Percentiles rank a stretch among this genome's conserved stretches.
Conservation (phyloP, 2,888 invertebrate genomes). For the Dryobotodes eremita region DNA sequence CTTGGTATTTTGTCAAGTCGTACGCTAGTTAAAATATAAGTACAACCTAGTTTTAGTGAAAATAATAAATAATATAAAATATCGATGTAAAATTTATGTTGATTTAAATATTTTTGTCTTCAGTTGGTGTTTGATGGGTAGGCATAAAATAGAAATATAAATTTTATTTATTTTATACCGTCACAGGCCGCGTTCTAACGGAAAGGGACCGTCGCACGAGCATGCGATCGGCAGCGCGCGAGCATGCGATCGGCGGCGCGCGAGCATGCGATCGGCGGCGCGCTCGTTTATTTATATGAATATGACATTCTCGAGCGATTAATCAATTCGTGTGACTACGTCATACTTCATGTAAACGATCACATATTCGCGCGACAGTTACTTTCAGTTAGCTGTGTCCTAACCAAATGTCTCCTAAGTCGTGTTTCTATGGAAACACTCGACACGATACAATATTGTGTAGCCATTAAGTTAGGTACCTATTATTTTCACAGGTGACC, state of each 20-base stretch:
- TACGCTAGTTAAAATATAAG: too few relatives aligned
- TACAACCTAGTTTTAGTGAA: too few relatives aligned
- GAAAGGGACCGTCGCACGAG: too few relatives aligned
- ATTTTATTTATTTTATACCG: not conserved
- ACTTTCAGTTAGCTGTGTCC: not conserved
- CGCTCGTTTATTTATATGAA: too few relatives aligned
- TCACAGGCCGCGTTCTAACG: not conserved
- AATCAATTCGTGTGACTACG: not conserved
- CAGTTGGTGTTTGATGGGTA: not conserved
- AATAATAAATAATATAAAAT: too few relatives aligned
- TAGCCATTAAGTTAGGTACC: not conserved
- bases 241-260: too few relatives aligned
- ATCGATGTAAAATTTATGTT: too few relatives aligned
- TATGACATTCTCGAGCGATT: not conserved
- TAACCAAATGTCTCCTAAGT: not conserved
- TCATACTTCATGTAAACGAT: not conserved
- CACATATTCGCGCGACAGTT: not conserved
- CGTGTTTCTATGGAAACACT: not conserved
- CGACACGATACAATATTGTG: not conserved
- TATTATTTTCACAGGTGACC: constrained; percentile 78
- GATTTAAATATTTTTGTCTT: not conserved
- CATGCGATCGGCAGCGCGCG: too few relatives aligned
- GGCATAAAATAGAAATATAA: not conserved
- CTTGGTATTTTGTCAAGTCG: too few relatives aligned
- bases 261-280: too few relatives aligned